Conservation (phyloP, 2,888 invertebrate genomes). For the Cataglyphis rosenhaueri region DNA sequence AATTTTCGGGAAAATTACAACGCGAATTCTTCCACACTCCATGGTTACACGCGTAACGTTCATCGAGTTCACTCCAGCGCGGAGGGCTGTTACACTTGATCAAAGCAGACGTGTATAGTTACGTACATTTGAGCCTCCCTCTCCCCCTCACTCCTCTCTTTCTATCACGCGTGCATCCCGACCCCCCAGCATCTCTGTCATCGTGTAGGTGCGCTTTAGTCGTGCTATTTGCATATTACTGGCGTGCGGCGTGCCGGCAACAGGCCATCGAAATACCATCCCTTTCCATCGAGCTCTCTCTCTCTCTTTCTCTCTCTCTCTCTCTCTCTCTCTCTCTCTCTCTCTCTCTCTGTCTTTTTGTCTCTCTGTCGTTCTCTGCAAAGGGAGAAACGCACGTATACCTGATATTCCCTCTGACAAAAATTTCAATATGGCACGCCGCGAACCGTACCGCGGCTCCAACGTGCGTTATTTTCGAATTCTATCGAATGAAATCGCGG, state of each 20-base stretch:
- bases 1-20: slow-evolving; percentile 73
- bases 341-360: slow-evolving; percentile 56
- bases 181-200: slow-evolving; percentile 69
- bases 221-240: slow-evolving; percentile 82
- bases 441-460: slow-evolving; percentile 40
- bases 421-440: slow-evolving; percentile 77
- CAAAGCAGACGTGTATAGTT: slow-evolving; percentile 77
- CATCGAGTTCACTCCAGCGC: slow-evolving; percentile 71
- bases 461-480: slow-evolving; percentile 55
- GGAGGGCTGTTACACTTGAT: slow-evolving; percentile 76
- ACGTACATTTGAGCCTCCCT: slow-evolving; percentile 73
- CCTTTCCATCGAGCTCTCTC: slow-evolving; percentile 46
- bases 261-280: slow-evolving; percentile 78
- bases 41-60: slow-evolving; percentile 74
- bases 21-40: slow-evolving; percentile 72
- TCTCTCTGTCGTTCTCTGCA: slow-evolving; percentile 58
- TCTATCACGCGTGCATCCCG: slow-evolving; percentile 42
- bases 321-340: slow-evolving; percentile 48
- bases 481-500: slow-evolving; percentile 59
- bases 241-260: slow-evolving; percentile 77
- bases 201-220: slow-evolving; percentile 75
- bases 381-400: slow-evolving; percentile 73
- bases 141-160: slow-evolving; percentile 55
- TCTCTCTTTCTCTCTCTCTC: slow-evolving; percentile 53
- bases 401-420: slow-evolving; percentile 75